Conservation (phyloP, 2,888 invertebrate species). For the Macaria notata region DNA sequence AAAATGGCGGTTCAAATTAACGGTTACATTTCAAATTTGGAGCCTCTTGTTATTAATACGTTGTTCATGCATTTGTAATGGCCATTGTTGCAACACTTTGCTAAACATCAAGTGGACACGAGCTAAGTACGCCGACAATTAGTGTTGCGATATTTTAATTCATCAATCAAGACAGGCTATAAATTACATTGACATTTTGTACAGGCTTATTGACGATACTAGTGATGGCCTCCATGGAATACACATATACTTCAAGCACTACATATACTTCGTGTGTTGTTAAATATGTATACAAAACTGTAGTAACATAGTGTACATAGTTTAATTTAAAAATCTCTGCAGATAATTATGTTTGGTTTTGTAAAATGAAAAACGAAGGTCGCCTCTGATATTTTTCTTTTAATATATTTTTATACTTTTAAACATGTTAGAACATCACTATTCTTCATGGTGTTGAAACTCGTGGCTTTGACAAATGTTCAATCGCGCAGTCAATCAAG, state of each 20-base stretch:
- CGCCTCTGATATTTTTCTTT: no score
- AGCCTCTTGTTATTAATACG: constrained; percentile 58
- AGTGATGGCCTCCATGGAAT: constrained; percentile 2
- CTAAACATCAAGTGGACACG: constrained; percentile 35
- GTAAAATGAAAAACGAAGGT: no score
- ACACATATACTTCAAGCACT: no score
- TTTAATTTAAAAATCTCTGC: no score
- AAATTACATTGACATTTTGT: constrained; percentile 37
- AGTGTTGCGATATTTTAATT: constrained; percentile 55
- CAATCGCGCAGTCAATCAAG: constrained; percentile 38
- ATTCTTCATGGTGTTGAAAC: constrained; percentile 43
- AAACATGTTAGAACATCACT: constrained; percentile 7
- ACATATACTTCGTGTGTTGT: no score
- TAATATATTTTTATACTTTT: no score
- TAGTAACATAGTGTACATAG: no score
- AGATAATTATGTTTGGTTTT: no score
- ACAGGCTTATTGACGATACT: constrained; percentile 31
- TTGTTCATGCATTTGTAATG: constrained; percentile 42
- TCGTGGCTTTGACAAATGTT: constrained; percentile 46
- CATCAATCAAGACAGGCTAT: constrained; percentile 55
- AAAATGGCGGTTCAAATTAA: constrained; percentile 74
- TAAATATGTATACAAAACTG: no score
- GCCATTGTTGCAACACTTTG: constrained; percentile 39
- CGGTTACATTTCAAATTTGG: constrained; percentile 68
- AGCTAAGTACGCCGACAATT: constrained; percentile 40